These are phyloP conservation scores for Sinelater perroti DNA, from an alignment of 2,888 invertebrate genomes.

Conservation along the genomic window DNA sequence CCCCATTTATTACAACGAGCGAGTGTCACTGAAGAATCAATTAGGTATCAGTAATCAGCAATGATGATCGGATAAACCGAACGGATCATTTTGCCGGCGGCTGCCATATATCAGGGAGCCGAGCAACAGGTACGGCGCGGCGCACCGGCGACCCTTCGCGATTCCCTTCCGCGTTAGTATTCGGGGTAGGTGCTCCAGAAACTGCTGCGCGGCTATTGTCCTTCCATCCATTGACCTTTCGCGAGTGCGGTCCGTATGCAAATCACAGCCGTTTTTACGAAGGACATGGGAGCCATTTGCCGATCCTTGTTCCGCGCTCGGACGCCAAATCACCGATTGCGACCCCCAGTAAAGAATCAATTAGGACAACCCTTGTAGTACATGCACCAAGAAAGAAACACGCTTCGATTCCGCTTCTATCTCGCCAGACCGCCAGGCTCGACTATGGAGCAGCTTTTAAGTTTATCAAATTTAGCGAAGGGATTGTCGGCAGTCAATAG, in stretches of 20 bases:
- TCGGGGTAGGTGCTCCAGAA: slow-evolving; percentile 32
- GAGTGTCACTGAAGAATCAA: slow-evolving; percentile 33
- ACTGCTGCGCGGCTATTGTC: slow-evolving; percentile 44
- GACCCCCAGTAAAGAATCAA: no score
- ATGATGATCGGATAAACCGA: slow-evolving; percentile 35
- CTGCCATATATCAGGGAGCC: slow-evolving; percentile 37
- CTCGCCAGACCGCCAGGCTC: no score
- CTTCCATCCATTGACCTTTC: slow-evolving; percentile 43
- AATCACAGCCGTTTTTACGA: slow-evolving; percentile 35
- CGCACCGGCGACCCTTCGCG: slow-evolving; percentile 35
- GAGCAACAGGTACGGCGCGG: slow-evolving; percentile 45
- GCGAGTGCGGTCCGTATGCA: slow-evolving; percentile 43
- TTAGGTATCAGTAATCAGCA: slow-evolving; percentile 34
- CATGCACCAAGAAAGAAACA: no score
- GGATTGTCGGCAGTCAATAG: slow-evolving; percentile 13
- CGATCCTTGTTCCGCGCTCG: no score
- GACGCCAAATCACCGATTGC: no score
- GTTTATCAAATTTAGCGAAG: slow-evolving; percentile 17
- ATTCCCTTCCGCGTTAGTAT: slow-evolving; percentile 42
- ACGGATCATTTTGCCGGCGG: slow-evolving; percentile 36
- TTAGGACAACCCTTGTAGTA: no score
- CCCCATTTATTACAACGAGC: slow-evolving; percentile 23
- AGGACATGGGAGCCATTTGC: no score
- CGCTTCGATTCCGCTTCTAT: no score
- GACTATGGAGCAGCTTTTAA: not conserved